These are phyloP conservation scores for Drosophila truncata DNA, from an alignment of 1,140 invertebrate species.

Conservation along the genomic window DNA sequence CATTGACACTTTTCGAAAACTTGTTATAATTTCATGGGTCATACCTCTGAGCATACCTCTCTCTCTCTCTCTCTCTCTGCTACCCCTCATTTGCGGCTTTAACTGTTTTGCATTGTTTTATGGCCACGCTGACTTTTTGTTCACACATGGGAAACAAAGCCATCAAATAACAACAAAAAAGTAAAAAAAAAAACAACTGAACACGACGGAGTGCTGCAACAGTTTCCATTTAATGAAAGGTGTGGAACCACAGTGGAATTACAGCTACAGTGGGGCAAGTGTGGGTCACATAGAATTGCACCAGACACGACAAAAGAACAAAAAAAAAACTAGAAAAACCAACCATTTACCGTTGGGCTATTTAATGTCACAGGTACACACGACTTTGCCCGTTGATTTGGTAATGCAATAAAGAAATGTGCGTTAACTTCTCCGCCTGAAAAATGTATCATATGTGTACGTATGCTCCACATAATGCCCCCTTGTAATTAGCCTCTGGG, in stretches of 20 bases:
- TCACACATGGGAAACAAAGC: slow-evolving; percentile 77
- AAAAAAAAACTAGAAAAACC: neutral
- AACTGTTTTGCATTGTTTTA: slow-evolving; percentile 84
- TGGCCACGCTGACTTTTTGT: slow-evolving; percentile 66
- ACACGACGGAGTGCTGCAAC: slow-evolving; percentile 63
- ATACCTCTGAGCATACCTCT: neutral
- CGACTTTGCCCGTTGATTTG: slow-evolving; percentile 23
- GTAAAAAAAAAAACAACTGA: slow-evolving; percentile 13
- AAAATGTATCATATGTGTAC: slow-evolving; percentile 64
- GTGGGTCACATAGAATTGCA: slow-evolving; percentile 57
- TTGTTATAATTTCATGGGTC: slow-evolving; percentile 68
- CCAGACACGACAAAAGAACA: neutral
- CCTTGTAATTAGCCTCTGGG: slow-evolving; percentile 60
- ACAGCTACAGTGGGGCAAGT: slow-evolving; percentile 37
- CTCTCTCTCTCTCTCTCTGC: neutral
- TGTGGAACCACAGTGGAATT: slow-evolving; percentile 51
- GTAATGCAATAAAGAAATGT: slow-evolving; percentile 36
- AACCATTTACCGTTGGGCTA: slow-evolving; percentile 56
- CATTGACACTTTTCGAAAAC: slow-evolving; percentile 65
- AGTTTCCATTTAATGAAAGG: slow-evolving; percentile 76
- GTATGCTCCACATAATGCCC: slow-evolving; percentile 68
- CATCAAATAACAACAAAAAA: slow-evolving; percentile 35
- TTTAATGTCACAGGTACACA: slow-evolving; percentile 53
- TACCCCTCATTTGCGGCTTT: slow-evolving; percentile 62
- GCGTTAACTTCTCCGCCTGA: slow-evolving; percentile 19